These are phyloP conservation scores for Chirona hameri DNA, from an alignment of 2,888 invertebrate species.

Conservation along the genomic window DNA sequence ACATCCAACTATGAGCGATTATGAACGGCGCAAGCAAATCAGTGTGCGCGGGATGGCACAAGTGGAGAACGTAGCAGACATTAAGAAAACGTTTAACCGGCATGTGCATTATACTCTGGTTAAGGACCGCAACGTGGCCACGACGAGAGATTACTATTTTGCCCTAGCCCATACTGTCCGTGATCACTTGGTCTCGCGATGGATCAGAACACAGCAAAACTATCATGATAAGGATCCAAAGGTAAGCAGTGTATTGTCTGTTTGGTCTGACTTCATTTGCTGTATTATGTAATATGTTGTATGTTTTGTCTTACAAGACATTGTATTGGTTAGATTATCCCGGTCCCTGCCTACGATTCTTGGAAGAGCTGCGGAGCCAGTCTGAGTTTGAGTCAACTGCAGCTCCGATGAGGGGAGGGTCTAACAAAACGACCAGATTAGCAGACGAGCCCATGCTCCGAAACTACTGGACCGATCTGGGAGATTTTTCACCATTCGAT, in stretches of 20 bases:
- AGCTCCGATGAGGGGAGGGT: too few relatives aligned
- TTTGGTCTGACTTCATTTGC: too few relatives aligned
- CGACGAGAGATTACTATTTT: slow-evolving; percentile 96
- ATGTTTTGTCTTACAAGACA: too few relatives aligned
- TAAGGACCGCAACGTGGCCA: slow-evolving; percentile 98
- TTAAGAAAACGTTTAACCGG: slow-evolving; percentile 98
- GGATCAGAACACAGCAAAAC: slow-evolving; percentile 98
- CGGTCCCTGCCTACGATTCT: too few relatives aligned
- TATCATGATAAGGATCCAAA: slow-evolving; percentile 99
- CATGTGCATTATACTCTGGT: slow-evolving; percentile 98
- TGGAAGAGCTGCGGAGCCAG: too few relatives aligned
- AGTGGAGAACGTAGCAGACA: slow-evolving; percentile 92
- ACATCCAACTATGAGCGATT: slow-evolving; percentile 55
- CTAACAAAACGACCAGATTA: too few relatives aligned
- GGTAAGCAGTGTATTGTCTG: slow-evolving; percentile 57
- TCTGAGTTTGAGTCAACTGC: too few relatives aligned
- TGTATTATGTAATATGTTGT: too few relatives aligned
- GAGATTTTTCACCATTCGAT: too few relatives aligned
- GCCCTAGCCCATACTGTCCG: slow-evolving; percentile 96
- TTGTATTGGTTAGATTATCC: too few relatives aligned
- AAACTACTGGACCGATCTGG: too few relatives aligned
- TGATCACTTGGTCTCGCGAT: slow-evolving; percentile 95
- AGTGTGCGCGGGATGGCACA: slow-evolving; percentile 95
- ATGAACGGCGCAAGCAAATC: slow-evolving; percentile 92
- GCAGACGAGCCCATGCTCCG: too few relatives aligned